phyloP scores from a whole-genome alignment of 2,888 invertebrate species.

The Philaethria dido region DNA sequence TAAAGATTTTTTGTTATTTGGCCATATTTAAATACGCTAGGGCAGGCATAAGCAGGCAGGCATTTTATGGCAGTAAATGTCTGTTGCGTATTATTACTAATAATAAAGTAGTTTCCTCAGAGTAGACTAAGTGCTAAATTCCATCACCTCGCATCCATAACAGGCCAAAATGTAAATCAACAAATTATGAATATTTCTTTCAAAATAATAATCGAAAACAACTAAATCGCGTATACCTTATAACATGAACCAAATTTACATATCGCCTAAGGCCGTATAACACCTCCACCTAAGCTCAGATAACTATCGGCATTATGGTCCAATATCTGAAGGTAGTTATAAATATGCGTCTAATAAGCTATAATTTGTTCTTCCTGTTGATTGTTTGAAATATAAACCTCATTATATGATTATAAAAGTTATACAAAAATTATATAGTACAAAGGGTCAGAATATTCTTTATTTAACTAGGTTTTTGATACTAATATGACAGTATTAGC shows the following conservation, averaged over 20 bases:
- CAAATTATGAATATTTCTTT: too few species aligned
- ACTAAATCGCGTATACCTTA: neutral
- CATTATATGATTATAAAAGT: conserved; percentile 31
- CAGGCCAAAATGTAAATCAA: neutral
- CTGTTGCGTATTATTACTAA: too few species aligned
- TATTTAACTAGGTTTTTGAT: neutral
- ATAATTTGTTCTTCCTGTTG: conserved; percentile 24
- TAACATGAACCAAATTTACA: conserved; percentile 4
- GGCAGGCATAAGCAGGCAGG: too few species aligned
- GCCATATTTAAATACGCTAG: too few species aligned
- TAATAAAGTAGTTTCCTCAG: too few species aligned
- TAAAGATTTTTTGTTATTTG: too few species aligned
- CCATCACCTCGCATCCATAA: neutral
- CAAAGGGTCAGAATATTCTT: neutral
- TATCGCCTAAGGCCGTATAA: conserved; percentile 55
- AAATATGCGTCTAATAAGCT: conserved; percentile 25
- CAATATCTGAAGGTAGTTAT: conserved; percentile 15
- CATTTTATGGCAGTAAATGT: too few species aligned
- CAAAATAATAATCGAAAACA: neutral
- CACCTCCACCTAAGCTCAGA: conserved; percentile 53
- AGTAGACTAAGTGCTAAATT: too few species aligned
- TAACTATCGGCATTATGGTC: conserved; percentile 29
- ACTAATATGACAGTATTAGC: neutral
- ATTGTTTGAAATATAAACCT: conserved; percentile 31
- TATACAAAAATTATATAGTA: neutral